Percentiles rank a stretch among this genome's conserved stretches.
phyloP scores from a whole-genome alignment of 2,113 vertebrate genomes.

The Solea solea region DNA sequence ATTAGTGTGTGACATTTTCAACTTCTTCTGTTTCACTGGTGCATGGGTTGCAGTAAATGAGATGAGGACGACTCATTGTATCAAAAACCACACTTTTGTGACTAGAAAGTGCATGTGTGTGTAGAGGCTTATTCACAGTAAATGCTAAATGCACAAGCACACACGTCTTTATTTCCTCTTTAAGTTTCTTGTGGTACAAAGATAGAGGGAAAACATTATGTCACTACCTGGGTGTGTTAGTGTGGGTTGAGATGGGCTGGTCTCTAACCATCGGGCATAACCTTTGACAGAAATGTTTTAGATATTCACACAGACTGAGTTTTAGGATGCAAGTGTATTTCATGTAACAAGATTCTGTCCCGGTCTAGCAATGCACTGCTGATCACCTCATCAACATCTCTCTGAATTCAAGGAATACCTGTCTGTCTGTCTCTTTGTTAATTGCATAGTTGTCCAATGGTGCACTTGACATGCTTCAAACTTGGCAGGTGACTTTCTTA shows the following conservation, averaged over 20 bases:
- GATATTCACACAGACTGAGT: constrained; percentile 27
- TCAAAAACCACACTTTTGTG: constrained; percentile 16
- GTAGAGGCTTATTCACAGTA: constrained; percentile 21
- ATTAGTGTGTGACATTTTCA: constrained; percentile 63
- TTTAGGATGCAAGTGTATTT: constrained; percentile 6
- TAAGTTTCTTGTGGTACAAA: constrained; percentile 39
- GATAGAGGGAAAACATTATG: constrained; percentile 61
- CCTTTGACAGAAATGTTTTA: constrained; percentile 50
- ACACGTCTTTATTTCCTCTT: constrained; percentile 25
- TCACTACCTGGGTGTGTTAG: constrained; percentile 34
- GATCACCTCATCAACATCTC: constrained; percentile 2
- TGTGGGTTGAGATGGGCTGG: constrained; percentile 51
- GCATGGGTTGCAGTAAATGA: constrained; percentile 10
- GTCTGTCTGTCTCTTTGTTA: no score
- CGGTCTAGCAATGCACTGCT: constrained; percentile 8
- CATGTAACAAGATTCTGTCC: not conserved
- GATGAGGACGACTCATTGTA: constrained; percentile 13
- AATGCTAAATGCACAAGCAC: constrained; percentile 12
- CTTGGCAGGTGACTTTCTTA: no score
- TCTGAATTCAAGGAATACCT: no score
- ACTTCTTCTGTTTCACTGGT: constrained; percentile 31
- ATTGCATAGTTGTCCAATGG: no score
- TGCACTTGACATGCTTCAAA: no score
- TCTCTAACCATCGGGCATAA: constrained; percentile 63
- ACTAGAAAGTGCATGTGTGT: not conserved